A percentile compares a stretch with the other conserved stretches of the same genome.
These are phyloP conservation scores for Andricus quercusramuli DNA, from an alignment of 2,888 invertebrate genomes.

Conservation along the genomic window DNA sequence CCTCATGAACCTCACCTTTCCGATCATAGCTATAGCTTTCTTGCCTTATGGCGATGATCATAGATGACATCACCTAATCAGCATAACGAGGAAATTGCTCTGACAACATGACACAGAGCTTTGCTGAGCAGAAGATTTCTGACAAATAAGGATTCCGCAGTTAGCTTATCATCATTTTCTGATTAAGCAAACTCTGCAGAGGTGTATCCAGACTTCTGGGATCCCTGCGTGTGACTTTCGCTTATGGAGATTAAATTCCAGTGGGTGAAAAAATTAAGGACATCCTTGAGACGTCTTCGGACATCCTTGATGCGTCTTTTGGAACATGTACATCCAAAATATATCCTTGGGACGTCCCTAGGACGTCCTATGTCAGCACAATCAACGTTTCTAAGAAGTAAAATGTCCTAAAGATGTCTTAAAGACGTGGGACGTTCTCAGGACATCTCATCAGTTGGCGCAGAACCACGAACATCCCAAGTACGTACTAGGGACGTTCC, in stretches of 20 bases:
- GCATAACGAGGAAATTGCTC: slow-evolving; percentile 43
- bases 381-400: too few relatives aligned
- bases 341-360: too few relatives aligned
- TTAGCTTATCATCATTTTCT: background rate
- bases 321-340: too few relatives aligned
- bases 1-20: slow-evolving; percentile 66
- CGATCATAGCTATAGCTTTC: slow-evolving; percentile 59
- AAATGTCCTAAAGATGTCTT: too few relatives aligned
- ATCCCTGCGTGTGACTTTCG: background rate
- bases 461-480: too few relatives aligned
- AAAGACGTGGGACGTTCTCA: too few relatives aligned
- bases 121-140: background rate
- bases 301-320: too few relatives aligned
- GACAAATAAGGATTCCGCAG: background rate
- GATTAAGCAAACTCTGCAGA: background rate
- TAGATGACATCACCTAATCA: slow-evolving; percentile 67
- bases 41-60: slow-evolving; percentile 51
- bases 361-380: too few relatives aligned
- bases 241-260: background rate
- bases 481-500: too few relatives aligned
- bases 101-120: background rate
- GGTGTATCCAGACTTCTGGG: background rate
- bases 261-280: too few relatives aligned
- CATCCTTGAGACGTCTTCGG: too few relatives aligned
- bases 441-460: too few relatives aligned